Evolutionary conservation across 2,113 vertebrate species (phyloP).

Genomic region (Heterotilapia buettikoferi): DNA sequence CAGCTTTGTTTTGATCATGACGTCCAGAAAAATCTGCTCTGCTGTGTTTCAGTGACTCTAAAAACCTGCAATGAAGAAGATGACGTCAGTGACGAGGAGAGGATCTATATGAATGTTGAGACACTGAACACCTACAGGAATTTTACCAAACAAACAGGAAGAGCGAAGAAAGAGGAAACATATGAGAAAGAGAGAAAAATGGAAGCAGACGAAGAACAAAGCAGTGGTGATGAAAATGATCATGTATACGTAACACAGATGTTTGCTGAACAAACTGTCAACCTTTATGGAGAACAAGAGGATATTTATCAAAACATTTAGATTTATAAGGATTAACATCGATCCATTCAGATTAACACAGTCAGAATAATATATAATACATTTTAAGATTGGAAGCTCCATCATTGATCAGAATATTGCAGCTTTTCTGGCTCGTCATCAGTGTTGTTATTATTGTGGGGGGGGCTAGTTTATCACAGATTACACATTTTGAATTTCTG

Average conservation of each 20-base stretch:
- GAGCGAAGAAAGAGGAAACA: neutral
- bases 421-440: neutral
- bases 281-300: neutral
- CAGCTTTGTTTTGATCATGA: accelerated
- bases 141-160: neutral
- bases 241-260: neutral
- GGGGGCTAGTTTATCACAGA: neutral
- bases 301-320: neutral
- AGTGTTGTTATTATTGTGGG: neutral
- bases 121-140: neutral
- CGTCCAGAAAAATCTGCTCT: accelerated
- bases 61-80: neutral
- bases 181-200: neutral
- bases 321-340: neutral
- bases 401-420: neutral
- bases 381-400: neutral
- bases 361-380: neutral
- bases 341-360: neutral
- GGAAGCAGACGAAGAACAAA: neutral
- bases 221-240: neutral
- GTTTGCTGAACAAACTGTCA: neutral
- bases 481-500: neutral
- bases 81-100: neutral
- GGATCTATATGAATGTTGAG: neutral
- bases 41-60: neutral